phyloP scores from a whole-genome alignment of 2,888 invertebrate genomes.

The Netelia fuscicornis region DNA sequence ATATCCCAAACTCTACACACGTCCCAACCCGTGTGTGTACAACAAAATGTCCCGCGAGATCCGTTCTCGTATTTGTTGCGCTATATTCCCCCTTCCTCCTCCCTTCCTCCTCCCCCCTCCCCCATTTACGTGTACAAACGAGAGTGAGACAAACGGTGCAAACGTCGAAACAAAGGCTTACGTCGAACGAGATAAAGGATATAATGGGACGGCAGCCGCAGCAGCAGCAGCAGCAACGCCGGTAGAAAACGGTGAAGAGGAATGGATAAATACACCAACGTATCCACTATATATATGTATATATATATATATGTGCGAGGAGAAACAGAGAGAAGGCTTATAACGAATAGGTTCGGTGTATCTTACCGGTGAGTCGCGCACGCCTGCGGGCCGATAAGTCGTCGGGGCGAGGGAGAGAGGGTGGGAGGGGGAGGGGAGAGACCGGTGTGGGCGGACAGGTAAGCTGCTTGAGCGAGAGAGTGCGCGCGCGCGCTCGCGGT shows the following conservation, averaged over 20 bases:
- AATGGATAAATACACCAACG: conserved; percentile 66
- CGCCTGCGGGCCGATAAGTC: conserved; percentile 69
- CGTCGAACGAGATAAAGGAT: conserved; percentile 69
- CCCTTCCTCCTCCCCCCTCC: no score
- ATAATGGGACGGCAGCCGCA: conserved; percentile 65
- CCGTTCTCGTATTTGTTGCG: conserved; percentile 10
- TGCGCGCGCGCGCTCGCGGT: neutral
- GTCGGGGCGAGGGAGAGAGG: conserved; percentile 7
- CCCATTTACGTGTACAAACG: neutral
- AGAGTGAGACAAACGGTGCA: conserved; percentile 52
- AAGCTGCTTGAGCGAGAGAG: conserved; percentile 45
- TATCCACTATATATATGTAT: neutral
- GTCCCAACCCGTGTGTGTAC: conserved; percentile 9
- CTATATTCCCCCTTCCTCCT: no score
- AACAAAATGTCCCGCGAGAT: conserved; percentile 40
- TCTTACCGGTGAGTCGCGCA: conserved; percentile 61
- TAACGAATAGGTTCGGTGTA: conserved; percentile 56
- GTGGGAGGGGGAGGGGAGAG: neutral
- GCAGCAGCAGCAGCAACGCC: conserved; percentile 34
- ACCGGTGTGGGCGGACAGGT: conserved; percentile 71
- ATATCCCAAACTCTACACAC: conserved; percentile 5
- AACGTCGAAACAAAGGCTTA: conserved; percentile 71
- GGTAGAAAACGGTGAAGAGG: conserved; percentile 44
- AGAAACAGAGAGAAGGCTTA: conserved; percentile 44
- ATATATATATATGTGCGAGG: conserved; percentile 10